A percentile compares a stretch with the other conserved stretches of the same genome.
Conservation (phyloP, 2,113 vertebrate species). For the Oenanthe melanoleuca region DNA sequence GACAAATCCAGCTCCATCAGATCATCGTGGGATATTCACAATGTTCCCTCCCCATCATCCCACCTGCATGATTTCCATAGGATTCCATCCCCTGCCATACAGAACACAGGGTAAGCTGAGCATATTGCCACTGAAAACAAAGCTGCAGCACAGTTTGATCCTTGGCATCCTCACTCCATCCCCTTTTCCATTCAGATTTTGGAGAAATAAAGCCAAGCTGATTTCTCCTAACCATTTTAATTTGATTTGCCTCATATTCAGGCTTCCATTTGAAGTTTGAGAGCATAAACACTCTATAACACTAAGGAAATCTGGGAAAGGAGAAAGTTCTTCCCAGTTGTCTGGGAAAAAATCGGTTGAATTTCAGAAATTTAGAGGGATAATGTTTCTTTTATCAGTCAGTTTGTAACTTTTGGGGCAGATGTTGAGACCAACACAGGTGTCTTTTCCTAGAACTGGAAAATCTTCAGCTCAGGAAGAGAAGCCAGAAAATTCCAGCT, state of each 20-base stretch:
- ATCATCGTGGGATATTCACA: background rate
- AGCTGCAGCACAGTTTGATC: background rate
- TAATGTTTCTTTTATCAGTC: accelerated
- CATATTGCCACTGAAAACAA: background rate
- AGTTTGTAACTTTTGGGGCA: background rate
- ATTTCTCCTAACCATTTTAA: background rate
- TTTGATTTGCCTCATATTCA: background rate
- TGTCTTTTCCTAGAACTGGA: background rate
- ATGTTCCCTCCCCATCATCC: background rate
- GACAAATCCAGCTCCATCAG: background rate
- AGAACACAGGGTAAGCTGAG: accelerated
- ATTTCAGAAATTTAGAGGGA: background rate
- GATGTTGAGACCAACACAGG: background rate
- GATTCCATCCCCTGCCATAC: background rate
- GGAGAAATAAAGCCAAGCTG: background rate
- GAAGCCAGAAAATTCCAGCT: background rate
- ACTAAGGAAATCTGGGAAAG: background rate
- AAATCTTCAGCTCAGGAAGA: background rate
- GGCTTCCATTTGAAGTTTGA: background rate
- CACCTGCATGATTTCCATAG: background rate
- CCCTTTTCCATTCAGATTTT: background rate
- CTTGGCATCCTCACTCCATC: background rate
- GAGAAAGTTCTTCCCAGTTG: background rate
- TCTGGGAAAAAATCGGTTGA: background rate
- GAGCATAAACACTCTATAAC: background rate